A percentile compares a stretch with the other conserved stretches of the same genome.
Evolutionary conservation across 2,797 vertebrate species (phyloP).

Genomic region (Petrocephalus schoutedeni): DNA sequence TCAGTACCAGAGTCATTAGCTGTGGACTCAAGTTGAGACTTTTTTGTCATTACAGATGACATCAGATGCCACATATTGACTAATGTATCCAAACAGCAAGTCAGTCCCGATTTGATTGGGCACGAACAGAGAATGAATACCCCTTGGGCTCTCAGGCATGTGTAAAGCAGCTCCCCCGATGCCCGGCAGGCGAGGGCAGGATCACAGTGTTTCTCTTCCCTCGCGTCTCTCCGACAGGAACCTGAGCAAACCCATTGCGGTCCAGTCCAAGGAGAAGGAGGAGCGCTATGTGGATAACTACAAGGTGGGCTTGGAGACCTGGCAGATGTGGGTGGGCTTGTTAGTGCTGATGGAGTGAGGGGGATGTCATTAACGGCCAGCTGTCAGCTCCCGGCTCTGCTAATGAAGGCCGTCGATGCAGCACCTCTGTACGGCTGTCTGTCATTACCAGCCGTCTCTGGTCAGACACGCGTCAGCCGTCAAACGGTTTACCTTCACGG

Average conservation of each 20-base stretch:
- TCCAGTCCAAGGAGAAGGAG: slow-evolving; percentile 97
- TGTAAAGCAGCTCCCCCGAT: not conserved
- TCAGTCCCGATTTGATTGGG: not conserved
- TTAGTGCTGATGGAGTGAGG: not conserved
- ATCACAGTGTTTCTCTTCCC: not conserved
- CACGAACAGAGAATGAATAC: not conserved
- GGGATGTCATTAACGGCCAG: not conserved
- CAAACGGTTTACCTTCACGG: not conserved
- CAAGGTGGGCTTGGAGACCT: slow-evolving; percentile 61
- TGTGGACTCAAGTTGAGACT: not conserved
- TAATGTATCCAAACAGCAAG: not conserved
- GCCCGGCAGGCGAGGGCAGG: not conserved
- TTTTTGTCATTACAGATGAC: not conserved
- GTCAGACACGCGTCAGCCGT: not conserved
- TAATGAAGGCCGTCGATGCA: not conserved
- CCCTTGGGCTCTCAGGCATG: not conserved
- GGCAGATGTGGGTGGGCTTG: not conserved
- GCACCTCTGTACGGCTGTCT: not conserved
- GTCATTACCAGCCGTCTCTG: not conserved
- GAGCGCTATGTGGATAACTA: slow-evolving; percentile 97
- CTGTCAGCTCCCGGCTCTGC: not conserved
- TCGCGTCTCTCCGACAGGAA: slow-evolving; percentile 64
- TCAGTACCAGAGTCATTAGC: not conserved
- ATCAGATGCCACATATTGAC: not conserved
- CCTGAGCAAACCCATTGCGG: slow-evolving; percentile 90